Evolutionary conservation across 2,113 vertebrate genomes (phyloP), one percentile per base, ranked within the genome.

Genomic region (Corydoras maculifer): DNA sequence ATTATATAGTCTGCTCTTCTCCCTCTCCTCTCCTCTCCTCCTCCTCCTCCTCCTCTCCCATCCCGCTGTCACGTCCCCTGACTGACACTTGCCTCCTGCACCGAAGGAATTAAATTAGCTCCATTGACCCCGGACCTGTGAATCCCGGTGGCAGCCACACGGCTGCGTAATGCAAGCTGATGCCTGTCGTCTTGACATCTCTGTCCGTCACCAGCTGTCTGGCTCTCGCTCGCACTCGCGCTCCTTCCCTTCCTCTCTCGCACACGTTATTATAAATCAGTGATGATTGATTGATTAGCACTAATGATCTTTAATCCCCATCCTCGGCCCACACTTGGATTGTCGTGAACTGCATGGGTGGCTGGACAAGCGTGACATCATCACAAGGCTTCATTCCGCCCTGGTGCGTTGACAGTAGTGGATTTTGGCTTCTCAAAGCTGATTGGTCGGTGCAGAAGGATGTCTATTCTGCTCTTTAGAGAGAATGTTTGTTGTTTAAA

Each of bases 51-150:
- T 49, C 31, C 69, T 55, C 65, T 55, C 65, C 68, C 63, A 79
- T 72, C 77, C 70, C 77, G 77, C 15, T 82, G 82, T 83, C 83
- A 84, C 85, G 81, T 85, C 81, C 82, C 75, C 81, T 87, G 89
- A 90, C 81, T 90, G 90, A 86, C 88, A 88, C 85, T 89, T 84
- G 84, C 78, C 77, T 80, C 70, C 73, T 77, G 69, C 86, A 85
- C 76, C 78, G 65, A 78, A 81, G 80, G 86, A 91, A 89, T 90
- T 89, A 88, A 86, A 90, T 90, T 86, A 90, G 85, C 83, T 87
- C 83, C 82, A 79, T 87, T 89, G 89, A 89, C 85, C 88, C 82
- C 83, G 78, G 82, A 85, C 65, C 77, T 72, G 75, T 75, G 72
- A 80, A 84, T 84, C 80, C 84, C 83, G 81, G 84, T 87, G 86